Conservation (phyloP, 2,888 invertebrate genomes). For the Osmoderma eremita region DNA sequence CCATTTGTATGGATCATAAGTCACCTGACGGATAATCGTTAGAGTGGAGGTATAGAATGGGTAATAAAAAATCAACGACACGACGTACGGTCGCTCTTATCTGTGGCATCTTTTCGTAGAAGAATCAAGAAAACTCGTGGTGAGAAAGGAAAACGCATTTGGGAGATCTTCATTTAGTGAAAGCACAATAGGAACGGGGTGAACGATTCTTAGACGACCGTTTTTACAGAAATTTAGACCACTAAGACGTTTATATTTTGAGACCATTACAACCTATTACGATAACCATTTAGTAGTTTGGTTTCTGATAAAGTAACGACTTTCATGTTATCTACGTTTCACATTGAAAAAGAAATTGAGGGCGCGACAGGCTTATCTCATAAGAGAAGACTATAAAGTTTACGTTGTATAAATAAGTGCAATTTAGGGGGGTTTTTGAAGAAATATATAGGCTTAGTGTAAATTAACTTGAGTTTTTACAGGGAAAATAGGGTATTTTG, state of each 20-base stretch:
- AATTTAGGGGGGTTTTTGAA: too few relatives aligned
- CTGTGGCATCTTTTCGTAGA: constrained; percentile 24
- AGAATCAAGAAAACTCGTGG: constrained; percentile 10
- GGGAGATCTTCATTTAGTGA: constrained; percentile 15
- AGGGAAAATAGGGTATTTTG: too few relatives aligned
- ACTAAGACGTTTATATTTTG: constrained; percentile 19
- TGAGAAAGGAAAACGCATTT: constrained; percentile 10
- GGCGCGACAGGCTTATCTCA: too few relatives aligned
- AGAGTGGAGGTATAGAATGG: constrained; percentile 24
- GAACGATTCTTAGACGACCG: constrained; percentile 18
- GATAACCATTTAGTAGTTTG: constrained; percentile 22
- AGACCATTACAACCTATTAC: constrained; percentile 15
- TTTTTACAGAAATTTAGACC: constrained; percentile 25
- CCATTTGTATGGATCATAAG: constrained; percentile 35
- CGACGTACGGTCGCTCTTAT: constrained; percentile 25
- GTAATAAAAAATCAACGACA: constrained; percentile 32
- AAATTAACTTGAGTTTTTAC: too few relatives aligned
- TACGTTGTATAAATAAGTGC: too few relatives aligned
- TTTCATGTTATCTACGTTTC: too few relatives aligned
- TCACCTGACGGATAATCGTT: constrained; percentile 36
- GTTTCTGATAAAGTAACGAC: background rate
- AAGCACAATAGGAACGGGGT: constrained; percentile 11
- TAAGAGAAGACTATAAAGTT: too few relatives aligned
- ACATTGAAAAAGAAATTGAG: too few relatives aligned
- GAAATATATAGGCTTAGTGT: too few relatives aligned